Evolutionary conservation across 2,797 vertebrate species (phyloP).

Genomic region (Aulostomus chinensis): DNA sequence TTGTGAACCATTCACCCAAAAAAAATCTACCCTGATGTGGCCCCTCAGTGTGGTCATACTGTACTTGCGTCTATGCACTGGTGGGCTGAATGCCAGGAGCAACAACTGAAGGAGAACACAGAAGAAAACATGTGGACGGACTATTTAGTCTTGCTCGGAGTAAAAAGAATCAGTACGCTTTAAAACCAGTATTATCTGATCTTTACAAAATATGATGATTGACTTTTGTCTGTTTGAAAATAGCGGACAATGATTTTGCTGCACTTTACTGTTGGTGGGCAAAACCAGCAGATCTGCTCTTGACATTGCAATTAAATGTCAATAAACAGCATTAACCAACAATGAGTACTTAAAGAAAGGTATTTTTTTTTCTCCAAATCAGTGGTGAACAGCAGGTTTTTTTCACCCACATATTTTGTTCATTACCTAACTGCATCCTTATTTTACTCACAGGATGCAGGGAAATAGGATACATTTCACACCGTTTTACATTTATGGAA

Average conservation of each 20-base stretch:
- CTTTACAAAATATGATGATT: not conserved
- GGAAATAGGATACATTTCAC: too few relatives aligned
- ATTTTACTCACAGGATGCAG: too few relatives aligned
- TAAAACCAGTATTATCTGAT: slow-evolving; percentile 1
- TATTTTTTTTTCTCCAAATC: too few relatives aligned
- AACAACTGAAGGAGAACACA: slow-evolving; percentile 57
- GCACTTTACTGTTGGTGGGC: not conserved
- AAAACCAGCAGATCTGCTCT: not conserved
- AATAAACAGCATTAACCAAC: too few relatives aligned
- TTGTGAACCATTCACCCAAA: slow-evolving; percentile 49
- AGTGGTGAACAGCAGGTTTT: too few relatives aligned
- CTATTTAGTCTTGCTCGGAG: slow-evolving; percentile 41
- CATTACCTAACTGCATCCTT: too few relatives aligned
- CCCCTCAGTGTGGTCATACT: slow-evolving; percentile 51
- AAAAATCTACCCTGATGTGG: slow-evolving; percentile 60
- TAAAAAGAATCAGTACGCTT: slow-evolving; percentile 22
- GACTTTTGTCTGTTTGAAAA: not conserved
- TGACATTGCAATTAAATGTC: not conserved
- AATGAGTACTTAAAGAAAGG: too few relatives aligned
- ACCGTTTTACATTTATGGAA: too few relatives aligned
- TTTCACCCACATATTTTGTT: too few relatives aligned
- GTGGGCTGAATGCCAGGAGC: slow-evolving; percentile 54
- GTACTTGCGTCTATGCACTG: slow-evolving; percentile 51
- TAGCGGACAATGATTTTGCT: not conserved
- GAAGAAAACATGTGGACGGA: slow-evolving; percentile 45